Base-by-base conservation (phyloP, 2,113 vertebrate species). In the Morone saxatilis region DNA sequence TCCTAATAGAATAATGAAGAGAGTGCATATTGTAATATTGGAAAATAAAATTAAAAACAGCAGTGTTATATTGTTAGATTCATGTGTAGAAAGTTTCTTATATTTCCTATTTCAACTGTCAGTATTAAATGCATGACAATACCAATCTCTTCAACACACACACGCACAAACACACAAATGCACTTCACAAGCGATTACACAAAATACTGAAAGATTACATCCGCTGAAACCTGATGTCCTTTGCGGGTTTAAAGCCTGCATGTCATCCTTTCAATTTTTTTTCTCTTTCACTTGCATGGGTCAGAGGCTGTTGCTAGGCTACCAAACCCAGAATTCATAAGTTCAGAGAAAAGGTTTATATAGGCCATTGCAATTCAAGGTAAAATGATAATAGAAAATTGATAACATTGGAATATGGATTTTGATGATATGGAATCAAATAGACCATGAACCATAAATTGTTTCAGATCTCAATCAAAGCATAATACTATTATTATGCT, bases 291-390 rank as follows among this genome's bases (percentile, higher is more conserved):
- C 85, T 92, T 93, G 88, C 91, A 94, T 92, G 93, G 93, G 93
- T 94, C 93, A 94, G 94, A 95, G 89, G 89, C 94, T 92, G 95
- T 96, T 96, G 95, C 95, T 96, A 95, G 94, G 95, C 89, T 96
- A 95, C 95, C 94, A 93, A 90, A 92, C 90, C 92, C 89, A 88
- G 92, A 95, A 94, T 93, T 93, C 92, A 94, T 87, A 94, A 92
- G 91, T 94, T 95, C 88, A 93, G 91, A 86, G 78, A 85, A 88
- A 88, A 87, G 89, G 82, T 92, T 89, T 92, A 93, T 92, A 90
- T 90, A 90, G 92, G 89, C 86, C 90, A 91, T 76, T 93, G 81
- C 91, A 93, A 92, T 92, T 91, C 91, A 89, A 92, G 86, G 91
- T 92, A 90, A 92, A 89, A 88, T 17, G 85, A 87, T 88, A 92